These are phyloP conservation scores for Morpho helenor DNA, from an alignment of 2,888 invertebrate genomes.

Conservation along the genomic window DNA sequence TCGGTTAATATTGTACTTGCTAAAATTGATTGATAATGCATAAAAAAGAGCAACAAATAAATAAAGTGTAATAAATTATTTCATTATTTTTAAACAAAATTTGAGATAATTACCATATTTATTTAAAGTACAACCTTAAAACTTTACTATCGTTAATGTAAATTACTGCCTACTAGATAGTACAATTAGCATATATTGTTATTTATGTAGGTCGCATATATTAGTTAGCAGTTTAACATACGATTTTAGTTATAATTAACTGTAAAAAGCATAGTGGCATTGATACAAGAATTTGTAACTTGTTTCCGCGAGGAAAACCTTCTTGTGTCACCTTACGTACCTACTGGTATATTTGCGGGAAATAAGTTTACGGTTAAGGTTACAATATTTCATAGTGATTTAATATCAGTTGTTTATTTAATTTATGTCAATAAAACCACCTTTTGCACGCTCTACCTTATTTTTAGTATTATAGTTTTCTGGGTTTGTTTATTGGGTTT, in stretches of 20 bases:
- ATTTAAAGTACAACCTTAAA: background rate
- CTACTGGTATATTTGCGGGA: slow-evolving; percentile 36
- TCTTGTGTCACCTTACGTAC: slow-evolving; percentile 33
- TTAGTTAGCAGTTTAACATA: slow-evolving; percentile 8
- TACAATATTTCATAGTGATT: slow-evolving; percentile 2
- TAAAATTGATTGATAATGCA: too few species aligned
- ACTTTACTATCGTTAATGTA: background rate
- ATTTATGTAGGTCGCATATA: background rate
- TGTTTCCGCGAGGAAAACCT: slow-evolving; percentile 53
- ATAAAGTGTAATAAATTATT: too few species aligned
- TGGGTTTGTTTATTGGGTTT: too few species aligned
- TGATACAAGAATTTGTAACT: slow-evolving; percentile 11
- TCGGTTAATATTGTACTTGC: too few species aligned
- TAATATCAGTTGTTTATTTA: slow-evolving; percentile 2
- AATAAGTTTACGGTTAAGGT: slow-evolving; percentile 21
- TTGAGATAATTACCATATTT: too few species aligned
- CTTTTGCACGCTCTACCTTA: too few species aligned
- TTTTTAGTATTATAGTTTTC: too few species aligned
- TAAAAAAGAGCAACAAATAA: too few species aligned
- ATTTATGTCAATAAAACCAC: background rate
- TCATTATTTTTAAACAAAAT: too few species aligned
- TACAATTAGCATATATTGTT: background rate
- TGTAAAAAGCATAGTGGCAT: slow-evolving; percentile 4
- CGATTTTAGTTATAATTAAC: slow-evolving; percentile 7
- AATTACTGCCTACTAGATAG: background rate